Percentiles rank a stretch among this genome's conserved stretches.
Evolutionary conservation across 35 echinoderm and acorn worm genomes (phyloP).

Genomic region (Strongylocentrotus purpuratus): DNA sequence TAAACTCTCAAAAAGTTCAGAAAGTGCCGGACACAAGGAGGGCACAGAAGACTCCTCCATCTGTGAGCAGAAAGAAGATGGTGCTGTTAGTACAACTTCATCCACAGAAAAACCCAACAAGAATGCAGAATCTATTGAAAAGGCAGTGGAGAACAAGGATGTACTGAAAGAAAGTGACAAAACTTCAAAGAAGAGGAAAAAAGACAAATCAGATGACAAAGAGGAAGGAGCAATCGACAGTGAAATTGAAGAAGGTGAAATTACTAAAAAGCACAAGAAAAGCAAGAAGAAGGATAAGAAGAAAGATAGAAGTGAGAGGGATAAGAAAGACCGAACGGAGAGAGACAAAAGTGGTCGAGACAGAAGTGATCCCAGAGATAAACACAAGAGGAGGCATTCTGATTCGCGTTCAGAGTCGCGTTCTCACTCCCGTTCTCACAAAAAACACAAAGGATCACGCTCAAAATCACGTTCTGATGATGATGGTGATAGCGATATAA

Average conservation of each 20-base stretch:
- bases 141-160: not conserved
- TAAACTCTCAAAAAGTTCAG: not conserved
- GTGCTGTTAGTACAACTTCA: not conserved
- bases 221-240: slow-evolving; percentile 10
- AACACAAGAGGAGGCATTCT: not conserved
- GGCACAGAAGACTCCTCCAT: not conserved
- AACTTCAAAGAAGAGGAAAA: not conserved
- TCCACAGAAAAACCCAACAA: not conserved
- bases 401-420: slow-evolving; percentile 56
- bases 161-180: slow-evolving; percentile 35
- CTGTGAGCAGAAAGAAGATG: not conserved
- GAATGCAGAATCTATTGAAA: not conserved
- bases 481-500: slow-evolving; percentile 21
- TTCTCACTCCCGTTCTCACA: slow-evolving; percentile 28
- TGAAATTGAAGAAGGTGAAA: slow-evolving; percentile 39
- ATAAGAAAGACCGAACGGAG: slow-evolving; percentile 6
- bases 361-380: slow-evolving; percentile 19
- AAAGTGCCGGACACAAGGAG: not conserved
- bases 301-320: slow-evolving; percentile 30
- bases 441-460: slow-evolving; percentile 22
- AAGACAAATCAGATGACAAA: slow-evolving; percentile 37
- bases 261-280: slow-evolving; percentile 42
- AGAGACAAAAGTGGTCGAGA: slow-evolving; percentile 19
- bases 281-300: slow-evolving; percentile 50
- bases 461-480: slow-evolving; percentile 34